Evolutionary conservation across 1,140 invertebrate genomes (phyloP).

Genomic region (Drosophila kohkoa): DNA sequence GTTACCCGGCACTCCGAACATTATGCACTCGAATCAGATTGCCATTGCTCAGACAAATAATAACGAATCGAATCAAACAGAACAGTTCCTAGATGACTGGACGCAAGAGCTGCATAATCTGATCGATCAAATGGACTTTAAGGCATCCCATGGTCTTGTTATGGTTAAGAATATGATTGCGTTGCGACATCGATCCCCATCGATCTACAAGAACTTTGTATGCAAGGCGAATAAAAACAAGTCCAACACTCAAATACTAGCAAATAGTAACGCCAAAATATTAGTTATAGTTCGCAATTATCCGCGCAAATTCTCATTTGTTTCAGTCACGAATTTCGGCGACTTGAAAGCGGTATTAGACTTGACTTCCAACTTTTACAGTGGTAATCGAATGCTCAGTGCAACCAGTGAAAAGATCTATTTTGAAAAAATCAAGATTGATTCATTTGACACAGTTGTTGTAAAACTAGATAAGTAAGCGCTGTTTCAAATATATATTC

Average conservation of each 20-base stretch:
- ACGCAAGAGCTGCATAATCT: conserved; percentile 83
- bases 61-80: conserved; percentile 87
- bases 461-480: conserved; percentile 90
- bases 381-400: conserved; percentile 89
- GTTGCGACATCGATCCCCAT: conserved; percentile 87
- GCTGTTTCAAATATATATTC: conserved; percentile 8
- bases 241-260: conserved; percentile 88
- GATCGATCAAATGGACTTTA: conserved; percentile 87
- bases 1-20: conserved; percentile 91
- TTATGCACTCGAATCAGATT: conserved; percentile 94
- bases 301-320: conserved; percentile 90
- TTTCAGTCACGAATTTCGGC: conserved; percentile 90
- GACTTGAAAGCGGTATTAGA: conserved; percentile 87
- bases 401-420: conserved; percentile 87
- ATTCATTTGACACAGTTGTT: conserved; percentile 88
- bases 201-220: conserved; percentile 89
- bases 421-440: conserved; percentile 88
- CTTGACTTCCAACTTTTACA: conserved; percentile 90
- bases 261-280: conserved; percentile 87
- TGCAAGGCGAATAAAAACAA: conserved; percentile 87
- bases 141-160: conserved; percentile 86
- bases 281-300: conserved; percentile 91
- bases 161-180: conserved; percentile 86
- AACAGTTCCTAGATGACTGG: conserved; percentile 88
- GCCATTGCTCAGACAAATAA: conserved; percentile 85